Percentiles rank a stretch among this genome's conserved stretches.
Evolutionary conservation across 1,140 invertebrate species (phyloP).

Genomic region (Trichonephila clavata): DNA sequence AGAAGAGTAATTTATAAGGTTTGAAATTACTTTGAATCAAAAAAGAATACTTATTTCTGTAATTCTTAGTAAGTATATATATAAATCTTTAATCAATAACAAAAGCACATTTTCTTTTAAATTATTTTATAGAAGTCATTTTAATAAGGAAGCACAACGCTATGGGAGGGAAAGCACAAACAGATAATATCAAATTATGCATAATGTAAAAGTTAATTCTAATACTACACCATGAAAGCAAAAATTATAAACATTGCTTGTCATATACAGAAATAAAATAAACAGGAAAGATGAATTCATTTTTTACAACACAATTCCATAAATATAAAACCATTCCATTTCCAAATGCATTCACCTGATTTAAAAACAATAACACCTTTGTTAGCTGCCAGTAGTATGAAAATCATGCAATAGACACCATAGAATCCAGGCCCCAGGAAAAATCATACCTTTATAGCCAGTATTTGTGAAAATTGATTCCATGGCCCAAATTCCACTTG

Average conservation of each 20-base stretch:
- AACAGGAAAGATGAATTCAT: neutral
- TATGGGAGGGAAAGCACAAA: neutral
- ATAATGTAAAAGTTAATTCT: neutral
- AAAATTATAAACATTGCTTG: neutral
- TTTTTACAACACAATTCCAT: neutral
- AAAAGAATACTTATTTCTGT: too few species aligned
- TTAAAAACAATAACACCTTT: slow-evolving; percentile 36
- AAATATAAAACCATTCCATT: neutral
- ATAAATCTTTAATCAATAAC: too few species aligned
- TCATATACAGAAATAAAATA: slow-evolving; percentile 19
- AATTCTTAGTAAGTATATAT: too few species aligned
- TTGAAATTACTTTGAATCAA: too few species aligned
- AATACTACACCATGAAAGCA: neutral
- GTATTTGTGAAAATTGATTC: slow-evolving; percentile 41
- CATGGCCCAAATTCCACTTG: slow-evolving; percentile 58
- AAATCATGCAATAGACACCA: slow-evolving; percentile 55
- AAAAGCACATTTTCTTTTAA: too few species aligned
- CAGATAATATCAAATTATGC: neutral
- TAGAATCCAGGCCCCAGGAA: neutral
- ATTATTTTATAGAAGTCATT: too few species aligned
- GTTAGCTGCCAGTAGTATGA: slow-evolving; percentile 67
- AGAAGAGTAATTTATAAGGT: too few species aligned
- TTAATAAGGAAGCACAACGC: too few species aligned
- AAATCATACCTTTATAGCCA: slow-evolving; percentile 69
- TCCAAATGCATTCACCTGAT: neutral